Conservation (phyloP, 2,888 invertebrate genomes). For the Steinernema carpocapsae region DNA sequence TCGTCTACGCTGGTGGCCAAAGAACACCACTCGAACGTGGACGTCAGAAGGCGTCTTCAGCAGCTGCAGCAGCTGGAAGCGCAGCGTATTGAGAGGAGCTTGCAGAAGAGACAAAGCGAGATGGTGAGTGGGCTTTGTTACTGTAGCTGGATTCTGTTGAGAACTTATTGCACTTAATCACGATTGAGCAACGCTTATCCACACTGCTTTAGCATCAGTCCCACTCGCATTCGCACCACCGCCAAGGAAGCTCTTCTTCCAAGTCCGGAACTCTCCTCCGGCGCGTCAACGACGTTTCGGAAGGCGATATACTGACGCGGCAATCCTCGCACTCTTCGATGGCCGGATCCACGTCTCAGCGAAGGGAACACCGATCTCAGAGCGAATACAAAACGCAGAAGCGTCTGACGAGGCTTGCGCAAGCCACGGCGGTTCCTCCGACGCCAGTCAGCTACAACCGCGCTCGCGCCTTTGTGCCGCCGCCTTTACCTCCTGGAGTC, state of each 20-base stretch:
- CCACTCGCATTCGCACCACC: constrained; percentile 21
- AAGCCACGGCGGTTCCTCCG: constrained; percentile 57
- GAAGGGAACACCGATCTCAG: constrained; percentile 13
- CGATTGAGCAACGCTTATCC: constrained; percentile 33
- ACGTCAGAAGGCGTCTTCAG: constrained; percentile 57
- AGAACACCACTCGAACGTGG: constrained; percentile 55
- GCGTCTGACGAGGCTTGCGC: constrained; percentile 10
- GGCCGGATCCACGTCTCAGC: constrained; percentile 12
- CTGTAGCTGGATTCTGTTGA: neutral
- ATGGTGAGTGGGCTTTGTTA: constrained; percentile 10
- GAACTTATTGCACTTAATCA: too few species aligned
- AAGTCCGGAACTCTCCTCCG: constrained; percentile 26
- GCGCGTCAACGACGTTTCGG: constrained; percentile 8
- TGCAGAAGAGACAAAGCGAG: neutral
- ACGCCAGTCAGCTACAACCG: constrained; percentile 63
- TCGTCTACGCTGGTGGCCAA: constrained; percentile 63
- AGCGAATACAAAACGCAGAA: constrained; percentile 11
- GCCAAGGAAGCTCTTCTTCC: constrained; percentile 9
- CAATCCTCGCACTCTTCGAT: constrained; percentile 46
- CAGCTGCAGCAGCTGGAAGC: constrained; percentile 60
- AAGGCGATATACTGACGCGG: constrained; percentile 9
- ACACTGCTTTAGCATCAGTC: constrained; percentile 38
- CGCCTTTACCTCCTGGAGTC: constrained; percentile 64
- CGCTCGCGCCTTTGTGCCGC: constrained; percentile 64
- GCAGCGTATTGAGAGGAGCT: neutral